Conservation (phyloP, 1,140 invertebrate genomes). For the Anastatus disparis region DNA sequence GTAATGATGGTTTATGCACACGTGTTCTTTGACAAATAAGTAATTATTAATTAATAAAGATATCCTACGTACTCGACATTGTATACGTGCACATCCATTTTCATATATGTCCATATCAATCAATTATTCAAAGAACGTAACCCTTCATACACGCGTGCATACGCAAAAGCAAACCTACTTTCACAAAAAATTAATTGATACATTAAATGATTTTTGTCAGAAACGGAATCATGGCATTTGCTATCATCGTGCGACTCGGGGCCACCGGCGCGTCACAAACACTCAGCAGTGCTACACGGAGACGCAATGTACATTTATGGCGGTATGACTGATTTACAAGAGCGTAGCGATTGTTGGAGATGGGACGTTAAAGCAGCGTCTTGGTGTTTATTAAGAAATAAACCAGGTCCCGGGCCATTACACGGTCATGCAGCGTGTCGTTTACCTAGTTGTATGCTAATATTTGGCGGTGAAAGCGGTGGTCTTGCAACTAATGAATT, state of each 20-base stretch:
- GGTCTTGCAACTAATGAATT: slow-evolving; percentile 82
- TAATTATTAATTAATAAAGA: too few relatives aligned
- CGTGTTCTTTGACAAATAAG: too few relatives aligned
- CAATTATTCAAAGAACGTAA: too few relatives aligned
- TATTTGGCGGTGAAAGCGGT: slow-evolving; percentile 84
- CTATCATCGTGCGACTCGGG: slow-evolving; percentile 67
- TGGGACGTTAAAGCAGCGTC: slow-evolving; percentile 77
- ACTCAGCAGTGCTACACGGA: slow-evolving; percentile 84
- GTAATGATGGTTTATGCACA: too few relatives aligned
- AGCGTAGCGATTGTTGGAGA: slow-evolving; percentile 85
- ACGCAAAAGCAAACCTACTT: too few relatives aligned
- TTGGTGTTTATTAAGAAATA: slow-evolving; percentile 74
- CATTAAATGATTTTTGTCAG: slow-evolving; percentile 61
- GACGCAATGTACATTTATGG: slow-evolving; percentile 88
- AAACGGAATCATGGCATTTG: slow-evolving; percentile 81
- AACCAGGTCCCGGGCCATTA: slow-evolving; percentile 79
- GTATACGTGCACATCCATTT: too few relatives aligned
- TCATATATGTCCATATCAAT: too few relatives aligned
- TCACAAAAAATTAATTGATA: too few relatives aligned
- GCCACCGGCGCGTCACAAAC: slow-evolving; percentile 83
- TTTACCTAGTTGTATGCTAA: slow-evolving; percentile 81
- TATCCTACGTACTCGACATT: too few relatives aligned
- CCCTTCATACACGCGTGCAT: too few relatives aligned
- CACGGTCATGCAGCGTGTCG: slow-evolving; percentile 85
- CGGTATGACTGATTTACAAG: slow-evolving; percentile 87